A percentile compares a stretch with the other conserved stretches of the same genome.
Evolutionary conservation across 2,113 vertebrate species (phyloP).

Genomic region (Pteruthius melanotis): DNA sequence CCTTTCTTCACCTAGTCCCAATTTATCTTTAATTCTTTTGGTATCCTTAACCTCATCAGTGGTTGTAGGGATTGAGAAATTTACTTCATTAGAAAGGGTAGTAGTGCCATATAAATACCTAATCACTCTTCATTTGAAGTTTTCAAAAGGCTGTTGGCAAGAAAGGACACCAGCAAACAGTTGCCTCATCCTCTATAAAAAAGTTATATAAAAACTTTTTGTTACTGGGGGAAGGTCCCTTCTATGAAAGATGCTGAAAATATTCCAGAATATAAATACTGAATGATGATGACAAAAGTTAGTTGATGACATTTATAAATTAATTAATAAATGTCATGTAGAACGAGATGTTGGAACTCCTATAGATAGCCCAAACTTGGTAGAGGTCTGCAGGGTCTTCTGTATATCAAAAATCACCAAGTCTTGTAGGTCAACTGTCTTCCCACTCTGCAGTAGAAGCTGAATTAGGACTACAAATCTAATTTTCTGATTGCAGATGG

Average conservation of each 20-base stretch:
- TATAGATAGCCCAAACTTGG: background rate
- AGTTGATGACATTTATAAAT: background rate
- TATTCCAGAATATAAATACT: background rate
- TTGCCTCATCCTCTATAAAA: background rate
- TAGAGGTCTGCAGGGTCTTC: background rate
- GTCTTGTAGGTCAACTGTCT: background rate
- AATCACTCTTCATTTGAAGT: background rate
- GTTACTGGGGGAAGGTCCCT: background rate
- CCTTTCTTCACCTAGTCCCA: background rate
- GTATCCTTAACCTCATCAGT: background rate
- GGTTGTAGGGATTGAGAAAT: background rate
- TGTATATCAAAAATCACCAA: background rate
- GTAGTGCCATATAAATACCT: background rate
- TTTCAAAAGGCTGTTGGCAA: background rate
- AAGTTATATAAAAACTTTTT: background rate
- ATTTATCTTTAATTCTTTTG: background rate
- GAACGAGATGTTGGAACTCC: background rate
- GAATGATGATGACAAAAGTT: background rate
- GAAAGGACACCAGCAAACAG: background rate
- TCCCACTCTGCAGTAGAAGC: background rate
- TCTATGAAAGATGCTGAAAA: background rate
- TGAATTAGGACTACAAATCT: background rate
- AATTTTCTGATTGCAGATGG: background rate
- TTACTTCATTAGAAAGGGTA: background rate
- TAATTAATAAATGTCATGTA: background rate